phyloP scores from a whole-genome alignment of 1,140 invertebrate species.

The Thaumetopoea pityocampa region DNA sequence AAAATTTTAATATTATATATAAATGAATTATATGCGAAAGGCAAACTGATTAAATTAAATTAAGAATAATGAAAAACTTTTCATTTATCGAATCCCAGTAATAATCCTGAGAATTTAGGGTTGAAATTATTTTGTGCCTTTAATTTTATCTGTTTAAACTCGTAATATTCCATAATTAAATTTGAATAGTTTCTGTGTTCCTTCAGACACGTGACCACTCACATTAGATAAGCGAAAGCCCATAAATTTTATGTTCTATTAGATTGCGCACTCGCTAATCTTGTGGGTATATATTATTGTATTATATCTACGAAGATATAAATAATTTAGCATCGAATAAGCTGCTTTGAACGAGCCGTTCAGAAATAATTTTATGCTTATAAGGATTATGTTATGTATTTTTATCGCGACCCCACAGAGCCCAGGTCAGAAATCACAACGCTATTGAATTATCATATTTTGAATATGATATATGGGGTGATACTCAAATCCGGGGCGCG shows the following conservation, averaged over 20 bases:
- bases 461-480: conserved; percentile 63
- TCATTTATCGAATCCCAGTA: conserved; percentile 12
- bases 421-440: conserved; percentile 48
- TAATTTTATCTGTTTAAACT: conserved; percentile 11
- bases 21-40: no score
- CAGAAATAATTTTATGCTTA: conserved; percentile 65
- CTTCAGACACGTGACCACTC: conserved; percentile 48
- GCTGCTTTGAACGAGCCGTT: conserved; percentile 48
- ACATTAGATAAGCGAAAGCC: conserved; percentile 47
- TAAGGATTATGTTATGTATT: conserved; percentile 57
- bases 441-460: conserved; percentile 73
- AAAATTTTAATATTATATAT: no score
- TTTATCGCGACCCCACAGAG: conserved; percentile 53
- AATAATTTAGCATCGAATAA: conserved; percentile 59
- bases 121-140: conserved; percentile 8
- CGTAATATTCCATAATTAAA: conserved; percentile 48
- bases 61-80: conserved; percentile 6
- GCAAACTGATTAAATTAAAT: conserved; percentile 3
- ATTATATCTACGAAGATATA: conserved; percentile 54
- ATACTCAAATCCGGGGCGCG: conserved; percentile 47
- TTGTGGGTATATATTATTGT: conserved; percentile 33
- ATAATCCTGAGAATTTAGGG: conserved; percentile 8
- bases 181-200: conserved; percentile 51
- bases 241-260: conserved; percentile 61
- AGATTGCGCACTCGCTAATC: conserved; percentile 55